These are phyloP conservation scores for Enteromius thamalakanensis DNA, from an alignment of 2,797 vertebrate species.

Conservation along the genomic window DNA sequence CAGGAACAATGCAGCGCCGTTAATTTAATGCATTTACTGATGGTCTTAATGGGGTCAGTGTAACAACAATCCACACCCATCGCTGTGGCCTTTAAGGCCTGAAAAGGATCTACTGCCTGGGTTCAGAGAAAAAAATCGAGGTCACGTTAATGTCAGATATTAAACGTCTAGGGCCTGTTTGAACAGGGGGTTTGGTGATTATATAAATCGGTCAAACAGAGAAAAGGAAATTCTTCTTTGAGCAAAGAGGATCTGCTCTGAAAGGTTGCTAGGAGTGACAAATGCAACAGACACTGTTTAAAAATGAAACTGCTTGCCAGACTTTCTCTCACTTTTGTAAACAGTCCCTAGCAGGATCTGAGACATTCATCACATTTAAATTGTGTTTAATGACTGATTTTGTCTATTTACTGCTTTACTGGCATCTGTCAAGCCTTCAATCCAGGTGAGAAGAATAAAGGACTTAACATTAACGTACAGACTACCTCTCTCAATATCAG, in stretches of 20 bases:
- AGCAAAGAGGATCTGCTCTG: constrained; percentile 62
- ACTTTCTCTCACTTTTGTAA: constrained; percentile 55
- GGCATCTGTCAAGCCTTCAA: not conserved
- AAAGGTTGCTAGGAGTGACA: constrained; percentile 74
- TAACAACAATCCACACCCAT: constrained; percentile 42
- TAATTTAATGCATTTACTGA: constrained; percentile 35
- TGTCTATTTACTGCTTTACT: constrained; percentile 14
- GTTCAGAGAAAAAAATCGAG: constrained; percentile 32
- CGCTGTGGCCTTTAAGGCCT: constrained; percentile 50
- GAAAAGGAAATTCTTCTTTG: constrained; percentile 50
- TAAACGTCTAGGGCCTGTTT: constrained; percentile 44
- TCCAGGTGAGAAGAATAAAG: not conserved
- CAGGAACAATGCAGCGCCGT: constrained; percentile 49
- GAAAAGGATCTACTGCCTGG: constrained; percentile 36
- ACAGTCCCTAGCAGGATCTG: constrained; percentile 42
- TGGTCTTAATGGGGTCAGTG: constrained; percentile 48
- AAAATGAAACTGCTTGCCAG: constrained; percentile 60
- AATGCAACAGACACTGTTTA: constrained; percentile 65
- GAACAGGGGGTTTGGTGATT: constrained; percentile 41
- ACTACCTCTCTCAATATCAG: not conserved
- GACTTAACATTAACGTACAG: not conserved
- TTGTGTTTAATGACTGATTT: constrained; percentile 12
- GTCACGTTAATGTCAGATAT: constrained; percentile 52
- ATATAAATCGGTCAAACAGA: constrained; percentile 54
- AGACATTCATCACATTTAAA: constrained; percentile 40